phyloP scores from a whole-genome alignment of 1,140 invertebrate genomes.

The Lordiphosa collinella region DNA sequence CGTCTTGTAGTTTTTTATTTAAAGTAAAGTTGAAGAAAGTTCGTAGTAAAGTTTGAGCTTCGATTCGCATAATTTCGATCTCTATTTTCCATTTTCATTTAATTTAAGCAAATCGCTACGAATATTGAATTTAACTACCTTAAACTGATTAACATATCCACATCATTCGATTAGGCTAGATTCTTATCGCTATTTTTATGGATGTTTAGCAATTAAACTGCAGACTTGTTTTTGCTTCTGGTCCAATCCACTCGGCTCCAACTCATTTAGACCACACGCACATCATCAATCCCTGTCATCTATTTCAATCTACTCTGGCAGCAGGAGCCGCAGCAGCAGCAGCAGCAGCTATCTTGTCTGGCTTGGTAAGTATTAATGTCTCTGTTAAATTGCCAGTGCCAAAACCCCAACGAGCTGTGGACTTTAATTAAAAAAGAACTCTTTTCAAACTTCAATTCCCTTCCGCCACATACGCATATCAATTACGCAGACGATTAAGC shows the following conservation, averaged over 20 bases:
- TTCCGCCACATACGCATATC: slow-evolving; percentile 50
- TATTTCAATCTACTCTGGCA: slow-evolving; percentile 30
- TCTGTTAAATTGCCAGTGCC: slow-evolving; percentile 63
- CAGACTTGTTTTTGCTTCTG: neutral
- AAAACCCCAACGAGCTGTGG: slow-evolving; percentile 42
- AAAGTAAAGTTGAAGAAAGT: too few relatives aligned
- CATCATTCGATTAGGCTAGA: neutral
- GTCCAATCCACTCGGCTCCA: slow-evolving; percentile 1
- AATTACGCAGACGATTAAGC: slow-evolving; percentile 72
- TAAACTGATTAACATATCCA: neutral
- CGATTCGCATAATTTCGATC: too few relatives aligned
- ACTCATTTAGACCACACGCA: slow-evolving; percentile 34
- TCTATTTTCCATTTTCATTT: too few relatives aligned
- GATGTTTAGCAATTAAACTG: too few relatives aligned
- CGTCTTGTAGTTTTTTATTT: too few relatives aligned
- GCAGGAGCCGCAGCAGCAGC: neutral
- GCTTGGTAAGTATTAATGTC: slow-evolving; percentile 55
- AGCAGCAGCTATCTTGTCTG: neutral
- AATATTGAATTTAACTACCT: too few relatives aligned
- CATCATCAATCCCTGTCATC: slow-evolving; percentile 45
- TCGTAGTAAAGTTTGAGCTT: too few relatives aligned
- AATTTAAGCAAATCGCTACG: too few relatives aligned
- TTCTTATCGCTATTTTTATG: too few relatives aligned
- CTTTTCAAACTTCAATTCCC: slow-evolving; percentile 2
- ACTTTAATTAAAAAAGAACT: slow-evolving; percentile 67